Evolutionary conservation across 2,797 vertebrate species (phyloP).

Genomic region (Lindbergichthys nudifrons): DNA sequence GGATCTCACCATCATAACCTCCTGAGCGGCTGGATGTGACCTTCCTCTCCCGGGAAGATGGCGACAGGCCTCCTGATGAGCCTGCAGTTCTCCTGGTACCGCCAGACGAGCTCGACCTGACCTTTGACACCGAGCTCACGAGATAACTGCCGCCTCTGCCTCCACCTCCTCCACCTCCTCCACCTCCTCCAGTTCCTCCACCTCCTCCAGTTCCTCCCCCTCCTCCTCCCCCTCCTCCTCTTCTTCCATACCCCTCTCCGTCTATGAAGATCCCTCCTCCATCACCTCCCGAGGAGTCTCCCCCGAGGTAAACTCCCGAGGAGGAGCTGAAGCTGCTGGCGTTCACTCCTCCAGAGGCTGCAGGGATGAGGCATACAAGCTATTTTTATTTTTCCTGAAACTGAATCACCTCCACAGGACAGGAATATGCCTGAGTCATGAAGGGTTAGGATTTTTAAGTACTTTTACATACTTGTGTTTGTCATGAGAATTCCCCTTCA

Average conservation of each 20-base stretch:
- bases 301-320: conserved; percentile 74
- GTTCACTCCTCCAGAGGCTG: conserved; percentile 81
- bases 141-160: conserved; percentile 64
- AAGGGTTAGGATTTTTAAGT: background rate
- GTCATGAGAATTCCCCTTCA: background rate
- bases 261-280: conserved; percentile 64
- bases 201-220: background rate
- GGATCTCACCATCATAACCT: conserved; percentile 91
- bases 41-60: conserved; percentile 91
- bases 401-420: background rate
- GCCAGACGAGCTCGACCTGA: conserved; percentile 86
- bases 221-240: conserved; percentile 14
- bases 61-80: conserved; percentile 89
- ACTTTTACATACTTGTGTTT: background rate
- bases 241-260: conserved; percentile 61
- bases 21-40: conserved; percentile 84
- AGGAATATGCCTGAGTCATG: conserved; percentile 14
- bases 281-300: conserved; percentile 75
- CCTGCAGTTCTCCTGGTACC: conserved; percentile 86
- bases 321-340: conserved; percentile 74
- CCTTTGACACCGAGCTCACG: conserved; percentile 77
- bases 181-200: background rate
- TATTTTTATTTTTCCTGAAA: conserved; percentile 35
- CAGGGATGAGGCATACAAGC: background rate
- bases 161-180: conserved; percentile 12